Conservation (phyloP, 2,797 vertebrate species). For the Artibeus jamaicensis region DNA sequence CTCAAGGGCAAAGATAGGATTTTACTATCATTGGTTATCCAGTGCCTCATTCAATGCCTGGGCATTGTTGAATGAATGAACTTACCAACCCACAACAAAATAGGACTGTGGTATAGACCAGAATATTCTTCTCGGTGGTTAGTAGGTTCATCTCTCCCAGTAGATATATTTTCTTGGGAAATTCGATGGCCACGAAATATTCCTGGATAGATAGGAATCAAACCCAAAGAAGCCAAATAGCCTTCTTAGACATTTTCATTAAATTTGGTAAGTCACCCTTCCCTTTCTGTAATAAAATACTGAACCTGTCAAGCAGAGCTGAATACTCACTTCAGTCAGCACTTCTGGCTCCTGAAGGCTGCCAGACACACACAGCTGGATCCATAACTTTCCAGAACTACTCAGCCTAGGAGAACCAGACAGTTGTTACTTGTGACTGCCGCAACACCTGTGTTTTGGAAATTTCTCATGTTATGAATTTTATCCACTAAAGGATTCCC, state of each 20-base stretch:
- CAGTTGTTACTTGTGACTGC: not conserved
- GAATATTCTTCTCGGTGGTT: not conserved
- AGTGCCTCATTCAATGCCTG: not conserved
- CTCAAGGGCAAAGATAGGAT: not conserved
- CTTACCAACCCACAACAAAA: not conserved
- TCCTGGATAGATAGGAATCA: not conserved
- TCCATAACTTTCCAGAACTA: not conserved
- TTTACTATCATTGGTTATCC: not conserved
- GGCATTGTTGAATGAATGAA: not conserved
- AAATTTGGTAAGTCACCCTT: conserved; percentile 31
- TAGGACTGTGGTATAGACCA: not conserved
- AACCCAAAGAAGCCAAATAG: not conserved
- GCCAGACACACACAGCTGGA: not conserved
- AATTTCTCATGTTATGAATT: not conserved
- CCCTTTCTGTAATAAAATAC: not conserved
- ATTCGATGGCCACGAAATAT: not conserved
- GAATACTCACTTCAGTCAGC: not conserved
- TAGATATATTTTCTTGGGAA: not conserved
- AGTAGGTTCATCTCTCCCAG: not conserved
- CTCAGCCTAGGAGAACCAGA: not conserved
- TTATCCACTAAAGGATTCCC: not conserved
- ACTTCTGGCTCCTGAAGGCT: not conserved
- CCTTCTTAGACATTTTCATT: conserved; percentile 35
- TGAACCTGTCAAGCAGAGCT: conserved; percentile 18
- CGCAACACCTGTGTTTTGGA: not conserved